phyloP scores from a whole-genome alignment of 2,797 vertebrate genomes.

The Sebastes iracundus region DNA sequence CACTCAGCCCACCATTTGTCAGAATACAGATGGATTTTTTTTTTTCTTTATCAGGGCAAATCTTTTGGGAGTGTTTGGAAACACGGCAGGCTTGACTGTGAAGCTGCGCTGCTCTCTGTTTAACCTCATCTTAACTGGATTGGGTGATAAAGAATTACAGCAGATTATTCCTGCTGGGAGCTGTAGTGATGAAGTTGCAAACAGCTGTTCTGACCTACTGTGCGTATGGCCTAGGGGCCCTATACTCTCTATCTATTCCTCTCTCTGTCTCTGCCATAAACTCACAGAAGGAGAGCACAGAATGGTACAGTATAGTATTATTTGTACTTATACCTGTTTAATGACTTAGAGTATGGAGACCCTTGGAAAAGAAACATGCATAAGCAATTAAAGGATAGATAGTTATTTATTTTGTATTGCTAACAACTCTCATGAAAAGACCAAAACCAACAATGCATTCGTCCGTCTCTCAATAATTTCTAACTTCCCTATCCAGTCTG shows the following conservation, averaged over 20 bases:
- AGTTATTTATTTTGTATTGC: neutral
- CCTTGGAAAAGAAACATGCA: neutral
- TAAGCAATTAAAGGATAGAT: neutral
- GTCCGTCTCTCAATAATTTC: neutral
- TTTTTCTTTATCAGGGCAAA: conserved; percentile 34
- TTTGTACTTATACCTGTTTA: neutral
- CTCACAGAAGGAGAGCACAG: neutral
- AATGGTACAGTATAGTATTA: neutral
- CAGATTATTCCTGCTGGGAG: conserved; percentile 58
- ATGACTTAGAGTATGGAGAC: neutral
- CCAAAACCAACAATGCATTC: neutral
- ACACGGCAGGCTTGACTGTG: conserved; percentile 36
- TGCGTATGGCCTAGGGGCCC: neutral
- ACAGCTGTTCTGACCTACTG: conserved; percentile 17
- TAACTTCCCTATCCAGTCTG: neutral
- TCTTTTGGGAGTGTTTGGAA: conserved; percentile 69
- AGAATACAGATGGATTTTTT: conserved; percentile 52
- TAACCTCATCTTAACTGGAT: conserved; percentile 60
- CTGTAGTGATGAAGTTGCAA: conserved; percentile 14
- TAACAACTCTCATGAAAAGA: neutral
- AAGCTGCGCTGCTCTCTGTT: conserved; percentile 51
- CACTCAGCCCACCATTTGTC: conserved; percentile 49
- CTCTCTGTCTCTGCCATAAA: neutral
- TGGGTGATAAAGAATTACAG: conserved; percentile 54
- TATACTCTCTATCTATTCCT: neutral